phyloP scores from a whole-genome alignment of 2,113 vertebrate species.

The Miniopterus natalensis region DNA sequence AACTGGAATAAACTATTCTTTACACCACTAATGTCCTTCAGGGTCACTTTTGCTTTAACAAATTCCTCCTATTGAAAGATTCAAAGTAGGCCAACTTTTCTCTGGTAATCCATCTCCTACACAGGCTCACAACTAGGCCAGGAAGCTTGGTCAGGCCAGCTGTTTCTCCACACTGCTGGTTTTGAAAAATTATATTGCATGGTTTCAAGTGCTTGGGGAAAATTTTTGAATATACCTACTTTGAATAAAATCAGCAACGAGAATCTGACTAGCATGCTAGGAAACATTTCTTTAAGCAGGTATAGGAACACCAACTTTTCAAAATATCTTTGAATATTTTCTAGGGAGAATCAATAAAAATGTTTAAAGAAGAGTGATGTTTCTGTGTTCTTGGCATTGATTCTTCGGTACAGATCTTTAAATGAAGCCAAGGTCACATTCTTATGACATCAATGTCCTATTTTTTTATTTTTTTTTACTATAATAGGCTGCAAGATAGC shows the following conservation, averaged over 20 bases:
- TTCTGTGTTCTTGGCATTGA: background rate
- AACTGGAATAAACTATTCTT: slow-evolving; percentile 55
- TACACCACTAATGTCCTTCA: background rate
- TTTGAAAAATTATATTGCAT: slow-evolving; percentile 33
- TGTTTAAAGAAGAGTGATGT: background rate
- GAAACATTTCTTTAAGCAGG: background rate
- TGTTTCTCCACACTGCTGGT: background rate
- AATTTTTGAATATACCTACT: background rate
- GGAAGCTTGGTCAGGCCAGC: slow-evolving; percentile 10
- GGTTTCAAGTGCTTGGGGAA: background rate
- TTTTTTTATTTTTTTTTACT: background rate
- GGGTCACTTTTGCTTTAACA: slow-evolving; percentile 55
- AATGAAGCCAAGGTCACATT: background rate
- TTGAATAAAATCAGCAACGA: background rate
- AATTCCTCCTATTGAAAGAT: background rate
- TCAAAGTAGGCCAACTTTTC: slow-evolving; percentile 72
- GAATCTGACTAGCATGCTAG: background rate
- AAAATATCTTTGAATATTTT: slow-evolving; percentile 10
- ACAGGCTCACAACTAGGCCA: slow-evolving; percentile 23
- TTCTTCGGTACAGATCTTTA: background rate
- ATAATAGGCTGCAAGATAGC: background rate
- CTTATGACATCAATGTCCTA: background rate
- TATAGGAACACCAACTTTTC: background rate
- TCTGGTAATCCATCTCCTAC: slow-evolving; percentile 39
- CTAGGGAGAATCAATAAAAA: background rate